Conservation (phyloP, 2,888 invertebrate species). For the Drosophila paramelanica region DNA sequence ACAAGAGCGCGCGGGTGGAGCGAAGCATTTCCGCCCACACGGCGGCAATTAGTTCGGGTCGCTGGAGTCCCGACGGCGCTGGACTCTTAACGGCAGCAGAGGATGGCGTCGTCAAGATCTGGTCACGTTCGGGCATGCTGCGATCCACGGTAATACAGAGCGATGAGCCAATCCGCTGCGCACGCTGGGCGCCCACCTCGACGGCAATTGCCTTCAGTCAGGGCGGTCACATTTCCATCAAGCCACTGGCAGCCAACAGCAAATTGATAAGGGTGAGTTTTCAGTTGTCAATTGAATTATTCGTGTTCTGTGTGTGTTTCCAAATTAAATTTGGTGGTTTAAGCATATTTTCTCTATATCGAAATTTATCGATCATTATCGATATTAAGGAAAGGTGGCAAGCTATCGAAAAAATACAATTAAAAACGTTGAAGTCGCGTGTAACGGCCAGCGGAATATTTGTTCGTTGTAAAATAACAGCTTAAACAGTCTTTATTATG, state of each 20-base stretch:
- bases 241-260: slow-evolving; percentile 90
- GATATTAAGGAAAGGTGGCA: too few relatives aligned
- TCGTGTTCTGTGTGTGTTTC: too few relatives aligned
- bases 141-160: slow-evolving; percentile 94
- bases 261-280: slow-evolving; percentile 89
- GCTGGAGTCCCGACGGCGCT: slow-evolving; percentile 98
- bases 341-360: too few relatives aligned
- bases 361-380: too few relatives aligned
- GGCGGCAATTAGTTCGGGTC: slow-evolving; percentile 94
- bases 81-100: slow-evolving; percentile 97
- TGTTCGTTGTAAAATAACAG: too few relatives aligned
- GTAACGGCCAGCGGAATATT: too few relatives aligned
- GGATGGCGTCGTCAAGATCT: slow-evolving; percentile 98
- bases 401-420: too few relatives aligned
- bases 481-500: too few relatives aligned
- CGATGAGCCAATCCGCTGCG: slow-evolving; percentile 93
- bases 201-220: slow-evolving; percentile 89
- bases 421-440: too few relatives aligned
- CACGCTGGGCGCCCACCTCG: slow-evolving; percentile 92
- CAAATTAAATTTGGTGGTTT: too few relatives aligned
- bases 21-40: slow-evolving; percentile 96
- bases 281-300: background rate
- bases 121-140: slow-evolving; percentile 98
- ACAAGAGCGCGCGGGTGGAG: slow-evolving; percentile 95
- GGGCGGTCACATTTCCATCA: slow-evolving; percentile 88